Evolutionary conservation across 2,113 vertebrate genomes (phyloP).

Genomic region (Gymnarchus niloticus): DNA sequence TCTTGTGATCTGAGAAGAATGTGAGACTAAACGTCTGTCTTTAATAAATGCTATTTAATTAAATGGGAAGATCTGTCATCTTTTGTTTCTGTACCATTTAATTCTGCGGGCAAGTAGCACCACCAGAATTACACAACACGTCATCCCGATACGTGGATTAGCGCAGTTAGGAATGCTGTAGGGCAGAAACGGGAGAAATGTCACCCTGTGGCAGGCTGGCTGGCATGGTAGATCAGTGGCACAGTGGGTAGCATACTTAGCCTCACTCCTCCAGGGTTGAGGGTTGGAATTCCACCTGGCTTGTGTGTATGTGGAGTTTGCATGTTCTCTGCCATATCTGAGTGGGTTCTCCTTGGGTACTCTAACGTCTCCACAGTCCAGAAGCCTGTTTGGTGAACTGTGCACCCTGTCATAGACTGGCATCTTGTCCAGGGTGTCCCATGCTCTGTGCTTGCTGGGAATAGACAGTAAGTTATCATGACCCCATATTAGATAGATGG

Average conservation of each 20-base stretch:
- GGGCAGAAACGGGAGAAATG: background rate
- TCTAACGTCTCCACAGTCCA: background rate
- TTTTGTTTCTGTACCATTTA: background rate
- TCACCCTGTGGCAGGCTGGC: background rate
- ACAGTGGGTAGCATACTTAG: background rate
- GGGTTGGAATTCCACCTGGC: too few species aligned
- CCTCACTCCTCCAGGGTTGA: background rate
- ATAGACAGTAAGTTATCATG: background rate
- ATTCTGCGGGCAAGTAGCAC: too few species aligned
- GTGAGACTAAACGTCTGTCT: slow-evolving; percentile 72
- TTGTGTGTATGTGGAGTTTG: background rate
- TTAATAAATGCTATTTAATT: slow-evolving; percentile 91
- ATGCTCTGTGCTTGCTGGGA: too few species aligned
- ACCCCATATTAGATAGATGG: background rate
- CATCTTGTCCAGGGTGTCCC: too few species aligned
- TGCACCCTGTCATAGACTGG: too few species aligned
- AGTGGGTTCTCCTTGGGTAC: background rate
- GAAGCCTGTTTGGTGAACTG: background rate
- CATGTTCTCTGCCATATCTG: background rate
- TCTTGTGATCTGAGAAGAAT: slow-evolving; percentile 75
- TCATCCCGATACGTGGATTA: background rate
- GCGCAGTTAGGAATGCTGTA: background rate
- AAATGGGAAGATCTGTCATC: slow-evolving; percentile 43
- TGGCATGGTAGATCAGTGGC: background rate
- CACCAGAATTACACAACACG: too few species aligned